These are phyloP conservation scores for Microvelia longipes DNA, from an alignment of 1,140 invertebrate genomes.

Conservation along the genomic window DNA sequence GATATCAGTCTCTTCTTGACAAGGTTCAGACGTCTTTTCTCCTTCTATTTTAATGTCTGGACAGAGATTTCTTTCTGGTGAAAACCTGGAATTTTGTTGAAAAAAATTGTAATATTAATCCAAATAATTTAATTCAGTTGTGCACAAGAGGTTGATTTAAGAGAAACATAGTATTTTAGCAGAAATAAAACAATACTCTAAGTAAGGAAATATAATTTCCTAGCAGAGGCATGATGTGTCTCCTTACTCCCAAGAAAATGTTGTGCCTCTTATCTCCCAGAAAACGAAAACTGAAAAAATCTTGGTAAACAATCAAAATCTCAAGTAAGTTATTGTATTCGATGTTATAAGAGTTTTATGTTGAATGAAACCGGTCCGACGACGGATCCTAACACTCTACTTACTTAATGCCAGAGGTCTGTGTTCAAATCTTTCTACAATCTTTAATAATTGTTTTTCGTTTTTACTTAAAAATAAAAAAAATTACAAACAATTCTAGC, in stretches of 20 bases:
- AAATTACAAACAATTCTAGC: neutral
- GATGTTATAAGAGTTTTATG: too few species aligned
- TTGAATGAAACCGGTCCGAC: too few species aligned
- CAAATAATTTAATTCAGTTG: neutral
- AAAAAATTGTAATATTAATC: neutral
- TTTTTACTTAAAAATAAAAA: neutral
- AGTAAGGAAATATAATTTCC: neutral
- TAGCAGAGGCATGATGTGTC: neutral
- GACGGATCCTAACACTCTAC: too few species aligned
- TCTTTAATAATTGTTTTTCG: neutral
- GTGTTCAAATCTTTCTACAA: neutral
- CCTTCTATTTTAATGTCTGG: neutral
- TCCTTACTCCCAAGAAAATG: neutral
- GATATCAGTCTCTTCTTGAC: constrained; percentile 1
- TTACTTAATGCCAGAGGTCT: neutral
- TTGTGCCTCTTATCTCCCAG: neutral
- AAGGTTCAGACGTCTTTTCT: neutral
- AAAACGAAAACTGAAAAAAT: too few species aligned
- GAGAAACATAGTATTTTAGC: neutral
- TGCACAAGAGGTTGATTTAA: neutral
- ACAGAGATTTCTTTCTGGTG: neutral
- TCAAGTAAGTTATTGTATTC: too few species aligned
- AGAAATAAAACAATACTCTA: neutral
- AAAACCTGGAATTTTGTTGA: neutral
- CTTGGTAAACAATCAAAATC: too few species aligned